Percentiles rank a stretch among this genome's conserved stretches.
Evolutionary conservation across 2,797 vertebrate genomes (phyloP).

Genomic region (Neosalanx taihuensis): DNA sequence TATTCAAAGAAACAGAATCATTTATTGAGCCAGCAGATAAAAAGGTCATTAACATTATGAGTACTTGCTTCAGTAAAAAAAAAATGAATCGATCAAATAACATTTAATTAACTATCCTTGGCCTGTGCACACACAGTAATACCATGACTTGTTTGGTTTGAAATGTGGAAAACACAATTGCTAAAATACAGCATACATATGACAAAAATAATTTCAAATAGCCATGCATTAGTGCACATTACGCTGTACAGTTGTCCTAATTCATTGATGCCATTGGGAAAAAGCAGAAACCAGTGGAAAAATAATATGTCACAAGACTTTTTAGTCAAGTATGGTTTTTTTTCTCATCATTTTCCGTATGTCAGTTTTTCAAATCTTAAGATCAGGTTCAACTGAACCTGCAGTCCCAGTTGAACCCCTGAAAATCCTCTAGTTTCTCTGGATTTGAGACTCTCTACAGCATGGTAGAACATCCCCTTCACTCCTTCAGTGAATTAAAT

Average conservation of each 20-base stretch:
- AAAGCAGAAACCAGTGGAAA: not conserved
- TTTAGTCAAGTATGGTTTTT: too few species aligned
- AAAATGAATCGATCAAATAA: not conserved
- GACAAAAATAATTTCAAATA: constrained; percentile 20
- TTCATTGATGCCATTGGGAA: not conserved
- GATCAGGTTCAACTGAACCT: too few species aligned
- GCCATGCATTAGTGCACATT: constrained; percentile 44
- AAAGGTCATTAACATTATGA: not conserved
- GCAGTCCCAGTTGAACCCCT: too few species aligned
- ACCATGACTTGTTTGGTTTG: not conserved
- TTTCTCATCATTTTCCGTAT: too few species aligned
- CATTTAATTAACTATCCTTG: constrained; percentile 4
- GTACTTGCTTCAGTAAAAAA: not conserved
- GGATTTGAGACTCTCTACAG: too few species aligned
- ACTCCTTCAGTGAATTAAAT: too few species aligned
- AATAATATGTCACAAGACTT: not conserved
- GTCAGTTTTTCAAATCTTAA: too few species aligned
- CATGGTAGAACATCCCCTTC: too few species aligned
- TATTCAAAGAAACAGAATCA: constrained; percentile 19
- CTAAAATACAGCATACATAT: constrained; percentile 15
- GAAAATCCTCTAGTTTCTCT: too few species aligned
- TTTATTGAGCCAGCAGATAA: not conserved
- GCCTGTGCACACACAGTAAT: not conserved
- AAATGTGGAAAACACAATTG: not conserved
- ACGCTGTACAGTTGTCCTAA: constrained; percentile 2